Evolutionary conservation across 2,113 vertebrate genomes (phyloP).

Genomic region (Hyaena hyaena): DNA sequence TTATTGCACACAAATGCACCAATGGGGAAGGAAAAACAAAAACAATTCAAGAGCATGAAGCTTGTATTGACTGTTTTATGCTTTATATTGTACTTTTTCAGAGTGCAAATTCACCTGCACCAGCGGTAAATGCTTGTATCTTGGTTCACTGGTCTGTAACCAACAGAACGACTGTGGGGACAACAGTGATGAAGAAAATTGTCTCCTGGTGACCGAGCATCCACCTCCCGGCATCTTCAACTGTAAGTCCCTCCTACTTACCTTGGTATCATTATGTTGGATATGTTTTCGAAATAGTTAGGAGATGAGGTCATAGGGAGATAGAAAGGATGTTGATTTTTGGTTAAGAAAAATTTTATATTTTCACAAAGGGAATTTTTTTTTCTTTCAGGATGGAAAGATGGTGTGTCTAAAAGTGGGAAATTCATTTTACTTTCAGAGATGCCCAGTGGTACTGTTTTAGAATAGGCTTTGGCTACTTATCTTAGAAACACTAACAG

Average conservation of each 20-base stretch:
- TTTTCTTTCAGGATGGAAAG: neutral
- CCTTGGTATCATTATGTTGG: neutral
- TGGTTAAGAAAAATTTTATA: neutral
- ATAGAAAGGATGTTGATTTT: neutral
- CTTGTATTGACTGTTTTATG: neutral
- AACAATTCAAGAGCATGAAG: neutral
- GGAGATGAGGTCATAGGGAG: neutral
- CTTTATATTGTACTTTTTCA: slow-evolving; percentile 83
- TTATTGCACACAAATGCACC: neutral
- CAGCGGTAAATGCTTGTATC: slow-evolving; percentile 97
- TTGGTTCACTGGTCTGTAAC: slow-evolving; percentile 97
- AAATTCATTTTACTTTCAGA: neutral
- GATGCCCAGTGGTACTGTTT: neutral
- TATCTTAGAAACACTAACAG: neutral
- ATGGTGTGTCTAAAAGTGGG: neutral
- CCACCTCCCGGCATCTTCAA: slow-evolving; percentile 95
- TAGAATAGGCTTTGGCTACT: neutral
- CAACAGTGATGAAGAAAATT: slow-evolving; percentile 98
- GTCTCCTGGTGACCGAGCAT: slow-evolving; percentile 96
- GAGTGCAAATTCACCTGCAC: slow-evolving; percentile 99
- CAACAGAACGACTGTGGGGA: slow-evolving; percentile 98
- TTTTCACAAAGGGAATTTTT: neutral
- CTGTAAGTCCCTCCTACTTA: slow-evolving; percentile 89
- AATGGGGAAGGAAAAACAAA: neutral
- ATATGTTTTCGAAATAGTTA: neutral